Conservation (phyloP, 2,888 invertebrate species). For the Thalpophila matura region DNA sequence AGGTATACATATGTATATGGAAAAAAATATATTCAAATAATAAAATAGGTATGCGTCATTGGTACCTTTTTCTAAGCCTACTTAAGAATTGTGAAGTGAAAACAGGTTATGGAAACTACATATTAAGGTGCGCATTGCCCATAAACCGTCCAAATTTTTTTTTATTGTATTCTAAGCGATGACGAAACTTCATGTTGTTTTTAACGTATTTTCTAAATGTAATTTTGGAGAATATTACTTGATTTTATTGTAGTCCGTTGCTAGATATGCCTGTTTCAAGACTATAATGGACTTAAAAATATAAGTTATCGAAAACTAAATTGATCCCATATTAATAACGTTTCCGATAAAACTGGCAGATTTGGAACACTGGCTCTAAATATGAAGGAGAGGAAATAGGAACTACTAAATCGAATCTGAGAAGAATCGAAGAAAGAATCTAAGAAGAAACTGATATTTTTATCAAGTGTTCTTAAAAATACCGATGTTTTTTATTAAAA, state of each 20-base stretch:
- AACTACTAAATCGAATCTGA: not conserved
- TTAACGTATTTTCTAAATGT: conserved; percentile 19
- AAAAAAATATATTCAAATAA: no score
- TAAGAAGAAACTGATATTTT: no score
- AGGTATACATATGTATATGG: no score
- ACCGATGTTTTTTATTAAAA: no score
- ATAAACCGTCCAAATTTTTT: conserved; percentile 1
- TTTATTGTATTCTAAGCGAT: conserved; percentile 20
- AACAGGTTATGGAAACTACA: conserved; percentile 32
- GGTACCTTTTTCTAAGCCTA: not conserved
- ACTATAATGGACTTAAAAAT: conserved; percentile 10
- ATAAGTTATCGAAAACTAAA: not conserved
- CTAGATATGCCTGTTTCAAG: not conserved
- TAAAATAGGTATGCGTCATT: conserved; percentile 20
- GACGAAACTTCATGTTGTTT: conserved; percentile 10
- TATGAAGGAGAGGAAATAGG: conserved; percentile 8
- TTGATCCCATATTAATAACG: conserved; percentile 12
- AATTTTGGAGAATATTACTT: not conserved
- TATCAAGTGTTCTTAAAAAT: no score
- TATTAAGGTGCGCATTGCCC: conserved; percentile 30
- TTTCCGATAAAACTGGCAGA: conserved; percentile 38
- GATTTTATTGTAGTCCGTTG: not conserved
- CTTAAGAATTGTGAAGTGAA: conserved; percentile 13
- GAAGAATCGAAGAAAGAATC: not conserved
- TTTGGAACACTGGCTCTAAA: conserved; percentile 28